Evolutionary conservation across 2,797 vertebrate species (phyloP), one percentile per base, ranked within the genome.

Genomic region (Sebastolobus altivelis): DNA sequence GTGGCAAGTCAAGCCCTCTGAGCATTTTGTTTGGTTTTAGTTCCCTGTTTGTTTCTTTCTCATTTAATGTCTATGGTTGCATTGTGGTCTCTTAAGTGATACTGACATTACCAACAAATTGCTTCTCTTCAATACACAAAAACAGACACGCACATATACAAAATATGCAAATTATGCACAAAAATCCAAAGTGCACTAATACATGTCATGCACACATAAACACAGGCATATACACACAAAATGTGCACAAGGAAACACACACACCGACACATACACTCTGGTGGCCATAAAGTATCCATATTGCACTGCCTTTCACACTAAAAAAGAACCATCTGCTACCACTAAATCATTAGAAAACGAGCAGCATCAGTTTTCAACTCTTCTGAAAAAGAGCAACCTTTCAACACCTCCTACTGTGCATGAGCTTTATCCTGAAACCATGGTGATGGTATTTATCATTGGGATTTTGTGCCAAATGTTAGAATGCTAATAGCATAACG

Each of bases 351-450:
- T 35, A 37, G n/a, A 67, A 81, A 83, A 82, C 0, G 1, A 81
- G 54, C 75, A 76, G 59, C 69, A 20, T 75, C 62, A 33, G 18
- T 70, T 65, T 60, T 29, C 46, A 76, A 29, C 62, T 35, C 40
- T 75, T 52, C 0, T 77, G 18, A 59, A 55, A 74, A 77, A 68
- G n/a, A 63, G 54, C 56, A 75, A 73, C 79, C 75, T 86, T 68
- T 83, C 54, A 72, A 54, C 68, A 61, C 63, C 71, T 73, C 76
- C 70, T 27, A 40, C 46, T 73, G 75, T 61, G 59, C 25, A 18
- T 1, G 22, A 79, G 35, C 54, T 77, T 66, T 27, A 43, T 25
- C n/a, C 71, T 65, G 80, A 79, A 87, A 78, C 84, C 77, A 79
- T 82, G 73, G 82, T 33, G 72, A 85, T 73, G 25, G 22, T 25